A percentile compares a stretch with the other conserved stretches of the same genome.
phyloP scores from a whole-genome alignment of 2,113 vertebrate genomes.

The Sorex araneus region DNA sequence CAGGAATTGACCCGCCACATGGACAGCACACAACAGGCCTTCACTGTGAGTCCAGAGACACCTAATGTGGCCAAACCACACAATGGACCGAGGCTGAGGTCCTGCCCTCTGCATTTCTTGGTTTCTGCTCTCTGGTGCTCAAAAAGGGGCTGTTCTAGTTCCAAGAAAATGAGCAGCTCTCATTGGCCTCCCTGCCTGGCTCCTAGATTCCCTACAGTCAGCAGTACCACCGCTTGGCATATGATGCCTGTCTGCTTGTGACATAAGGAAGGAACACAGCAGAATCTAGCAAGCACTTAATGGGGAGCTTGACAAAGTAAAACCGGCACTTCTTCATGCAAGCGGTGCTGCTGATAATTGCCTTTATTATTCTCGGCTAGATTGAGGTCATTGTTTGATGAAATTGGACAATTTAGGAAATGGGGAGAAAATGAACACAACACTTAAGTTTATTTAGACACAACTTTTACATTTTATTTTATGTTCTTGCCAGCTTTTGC shows the following conservation, averaged over 20 bases:
- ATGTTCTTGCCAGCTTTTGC: conserved; percentile 67
- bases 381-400: conserved; percentile 78
- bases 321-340: conserved; percentile 62
- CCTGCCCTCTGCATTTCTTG: background rate
- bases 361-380: conserved; percentile 75
- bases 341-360: conserved; percentile 75
- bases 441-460: conserved; percentile 74
- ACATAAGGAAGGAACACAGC: conserved; percentile 62
- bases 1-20: background rate
- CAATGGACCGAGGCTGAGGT: background rate
- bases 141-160: conserved; percentile 52
- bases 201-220: conserved; percentile 38
- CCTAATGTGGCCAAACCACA: background rate
- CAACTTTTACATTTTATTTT: conserved; percentile 63
- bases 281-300: conserved; percentile 67
- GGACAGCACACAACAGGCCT: background rate
- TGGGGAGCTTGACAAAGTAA: conserved; percentile 32
- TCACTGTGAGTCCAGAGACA: too few species aligned
- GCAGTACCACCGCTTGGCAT: background rate
- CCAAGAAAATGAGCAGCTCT: conserved; percentile 47
- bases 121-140: conserved; percentile 30
- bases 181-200: background rate
- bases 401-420: conserved; percentile 77
- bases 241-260: conserved; percentile 31
- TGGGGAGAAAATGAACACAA: conserved; percentile 66